A percentile compares a stretch with the other conserved stretches of the same genome.
phyloP scores from a whole-genome alignment of 2,113 vertebrate species.

The Macrotis lagotis region DNA sequence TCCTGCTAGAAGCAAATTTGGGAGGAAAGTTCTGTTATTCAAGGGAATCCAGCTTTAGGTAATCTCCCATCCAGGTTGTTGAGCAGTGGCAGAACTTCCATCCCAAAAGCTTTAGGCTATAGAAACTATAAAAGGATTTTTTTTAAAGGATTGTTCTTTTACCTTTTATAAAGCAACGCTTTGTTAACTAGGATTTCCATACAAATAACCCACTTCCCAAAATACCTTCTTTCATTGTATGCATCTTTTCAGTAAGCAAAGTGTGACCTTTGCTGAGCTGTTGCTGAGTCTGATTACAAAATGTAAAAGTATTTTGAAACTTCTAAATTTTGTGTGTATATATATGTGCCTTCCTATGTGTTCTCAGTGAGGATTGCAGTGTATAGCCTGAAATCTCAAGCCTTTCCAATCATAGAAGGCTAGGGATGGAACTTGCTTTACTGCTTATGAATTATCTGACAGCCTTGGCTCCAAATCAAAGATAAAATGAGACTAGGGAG shows the following conservation, averaged over 20 bases:
- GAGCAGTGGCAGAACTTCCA: too few relatives aligned
- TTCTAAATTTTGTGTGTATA: neutral
- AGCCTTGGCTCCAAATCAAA: neutral
- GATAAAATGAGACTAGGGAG: neutral
- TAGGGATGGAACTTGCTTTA: neutral
- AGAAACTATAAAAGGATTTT: too few relatives aligned
- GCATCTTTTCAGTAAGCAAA: neutral
- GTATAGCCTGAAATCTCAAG: neutral
- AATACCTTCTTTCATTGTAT: neutral
- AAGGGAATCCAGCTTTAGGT: too few relatives aligned
- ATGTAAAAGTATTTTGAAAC: neutral
- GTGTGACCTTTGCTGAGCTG: neutral
- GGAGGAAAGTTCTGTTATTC: neutral
- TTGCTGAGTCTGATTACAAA: neutral
- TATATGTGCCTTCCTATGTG: too few relatives aligned
- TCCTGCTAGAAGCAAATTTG: neutral
- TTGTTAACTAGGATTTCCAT: neutral
- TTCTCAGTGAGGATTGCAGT: neutral
- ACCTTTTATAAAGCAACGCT: neutral
- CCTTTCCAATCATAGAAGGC: neutral
- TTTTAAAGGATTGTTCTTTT: neutral
- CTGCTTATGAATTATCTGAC: neutral
- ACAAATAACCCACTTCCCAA: neutral
- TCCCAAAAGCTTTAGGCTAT: too few relatives aligned
- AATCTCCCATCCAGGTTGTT: too few relatives aligned